Evolutionary conservation across 2,888 invertebrate species (phyloP).

Genomic region (Cataglyphis cursor): DNA sequence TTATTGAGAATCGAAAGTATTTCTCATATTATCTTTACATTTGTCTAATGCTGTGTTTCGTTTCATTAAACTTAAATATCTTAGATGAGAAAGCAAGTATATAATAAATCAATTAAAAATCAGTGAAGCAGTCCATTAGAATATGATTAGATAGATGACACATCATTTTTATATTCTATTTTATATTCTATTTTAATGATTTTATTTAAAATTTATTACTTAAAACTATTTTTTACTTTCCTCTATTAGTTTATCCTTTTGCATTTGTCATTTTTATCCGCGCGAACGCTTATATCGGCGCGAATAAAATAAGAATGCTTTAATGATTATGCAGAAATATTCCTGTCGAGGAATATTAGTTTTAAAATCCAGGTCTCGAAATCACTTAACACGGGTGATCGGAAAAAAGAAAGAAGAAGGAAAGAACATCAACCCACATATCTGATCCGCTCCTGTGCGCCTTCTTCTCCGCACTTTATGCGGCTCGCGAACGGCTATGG

Average conservation of each 20-base stretch:
- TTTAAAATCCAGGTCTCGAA: background rate
- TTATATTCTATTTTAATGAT: background rate
- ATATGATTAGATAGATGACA: background rate
- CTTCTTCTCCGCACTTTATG: conserved; percentile 50
- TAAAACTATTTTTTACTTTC: background rate
- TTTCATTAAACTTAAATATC: background rate
- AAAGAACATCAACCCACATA: background rate
- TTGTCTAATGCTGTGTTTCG: no score
- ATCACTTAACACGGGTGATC: conserved; percentile 13
- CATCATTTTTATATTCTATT: background rate
- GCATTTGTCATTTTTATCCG: background rate
- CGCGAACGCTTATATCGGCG: background rate
- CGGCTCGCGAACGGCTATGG: conserved; percentile 30
- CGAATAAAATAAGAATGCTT: background rate
- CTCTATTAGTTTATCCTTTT: background rate
- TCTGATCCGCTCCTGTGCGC: conserved; percentile 32
- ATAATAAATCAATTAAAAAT: background rate
- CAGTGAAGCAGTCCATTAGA: background rate
- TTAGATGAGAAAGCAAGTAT: background rate
- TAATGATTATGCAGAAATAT: background rate
- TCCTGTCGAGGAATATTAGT: background rate
- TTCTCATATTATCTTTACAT: background rate
- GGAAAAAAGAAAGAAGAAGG: background rate
- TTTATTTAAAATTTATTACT: background rate
- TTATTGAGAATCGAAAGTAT: background rate